phyloP scores from a whole-genome alignment of 1,140 invertebrate genomes.

The Drosophila novamexicana region DNA sequence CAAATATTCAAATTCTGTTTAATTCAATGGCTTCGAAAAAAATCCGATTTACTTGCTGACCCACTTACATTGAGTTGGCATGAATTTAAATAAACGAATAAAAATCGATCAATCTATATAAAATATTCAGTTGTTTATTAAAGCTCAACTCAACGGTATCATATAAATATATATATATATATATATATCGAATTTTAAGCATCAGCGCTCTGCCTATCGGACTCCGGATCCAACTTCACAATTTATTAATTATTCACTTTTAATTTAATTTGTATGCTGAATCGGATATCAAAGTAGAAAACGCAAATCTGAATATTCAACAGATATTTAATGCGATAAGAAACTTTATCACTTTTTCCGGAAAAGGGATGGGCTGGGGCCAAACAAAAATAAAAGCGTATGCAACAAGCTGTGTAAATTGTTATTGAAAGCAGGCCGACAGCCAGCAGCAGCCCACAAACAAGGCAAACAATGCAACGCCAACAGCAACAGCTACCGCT shows the following conservation, averaged over 20 bases:
- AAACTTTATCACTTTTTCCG: slow-evolving; percentile 18
- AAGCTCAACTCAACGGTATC: slow-evolving; percentile 12
- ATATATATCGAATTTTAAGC: slow-evolving; percentile 3
- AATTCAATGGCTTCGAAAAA: not conserved
- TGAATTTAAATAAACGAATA: not conserved
- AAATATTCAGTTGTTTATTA: slow-evolving; percentile 15
- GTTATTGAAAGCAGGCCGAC: slow-evolving; percentile 45
- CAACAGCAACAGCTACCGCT: slow-evolving; percentile 16
- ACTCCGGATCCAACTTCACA: slow-evolving; percentile 10
- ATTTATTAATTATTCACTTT: slow-evolving; percentile 46
- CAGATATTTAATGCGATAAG: slow-evolving; percentile 39
- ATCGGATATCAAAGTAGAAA: slow-evolving; percentile 42
- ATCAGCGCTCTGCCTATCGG: not conserved
- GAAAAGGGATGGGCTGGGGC: not conserved
- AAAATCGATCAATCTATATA: slow-evolving; percentile 6
- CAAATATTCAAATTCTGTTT: not conserved
- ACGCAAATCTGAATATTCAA: slow-evolving; percentile 49
- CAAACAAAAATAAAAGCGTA: slow-evolving; percentile 21
- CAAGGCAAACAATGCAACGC: slow-evolving; percentile 21
- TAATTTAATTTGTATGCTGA: slow-evolving; percentile 28
- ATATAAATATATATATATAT: not conserved
- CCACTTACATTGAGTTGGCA: not conserved
- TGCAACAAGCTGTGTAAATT: slow-evolving; percentile 48
- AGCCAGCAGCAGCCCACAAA: slow-evolving; percentile 9
- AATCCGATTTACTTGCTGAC: not conserved